A percentile compares a stretch with the other conserved stretches of the same genome.
Conservation (phyloP, 2,888 invertebrate species). For the Calameuta filiformis region DNA sequence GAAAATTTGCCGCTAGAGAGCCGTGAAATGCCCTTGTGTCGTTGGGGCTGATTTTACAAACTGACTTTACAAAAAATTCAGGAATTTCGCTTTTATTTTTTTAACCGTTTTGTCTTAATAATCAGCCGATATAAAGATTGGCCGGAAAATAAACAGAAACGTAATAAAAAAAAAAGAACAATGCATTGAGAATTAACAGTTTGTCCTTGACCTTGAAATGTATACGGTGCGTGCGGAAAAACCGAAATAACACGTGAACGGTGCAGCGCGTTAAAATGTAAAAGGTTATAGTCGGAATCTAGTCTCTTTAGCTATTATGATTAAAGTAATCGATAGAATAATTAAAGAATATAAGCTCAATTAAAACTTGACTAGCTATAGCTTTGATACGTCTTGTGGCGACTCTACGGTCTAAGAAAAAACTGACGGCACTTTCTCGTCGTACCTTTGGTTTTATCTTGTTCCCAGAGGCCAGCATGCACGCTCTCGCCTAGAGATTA, state of each 20-base stretch:
- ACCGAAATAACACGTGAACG: not conserved
- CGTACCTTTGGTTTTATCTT: not conserved
- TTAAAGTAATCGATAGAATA: not conserved
- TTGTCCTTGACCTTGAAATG: not conserved
- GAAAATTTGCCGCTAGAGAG: not conserved
- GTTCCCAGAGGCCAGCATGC: not conserved
- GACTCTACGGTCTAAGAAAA: not conserved
- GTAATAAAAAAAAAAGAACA: not conserved
- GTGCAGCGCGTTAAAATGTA: not conserved
- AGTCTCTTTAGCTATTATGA: not conserved
- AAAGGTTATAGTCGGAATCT: not conserved
- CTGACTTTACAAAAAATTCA: not conserved
- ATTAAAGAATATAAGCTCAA: conserved; percentile 27
- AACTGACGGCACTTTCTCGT: not conserved
- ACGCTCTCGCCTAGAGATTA: not conserved
- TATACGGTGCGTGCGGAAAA: not conserved
- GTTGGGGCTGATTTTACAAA: not conserved
- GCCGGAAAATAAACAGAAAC: not conserved
- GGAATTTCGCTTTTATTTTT: not conserved
- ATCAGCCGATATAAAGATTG: not conserved
- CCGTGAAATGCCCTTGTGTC: not conserved
- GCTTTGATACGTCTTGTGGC: not conserved
- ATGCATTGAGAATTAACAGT: not conserved
- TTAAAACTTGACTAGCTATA: conserved; percentile 42
- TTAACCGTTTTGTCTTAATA: not conserved